These are phyloP conservation scores for Teleogryllus occipitalis DNA, from an alignment of 1,140 invertebrate genomes.

Conservation along the genomic window DNA sequence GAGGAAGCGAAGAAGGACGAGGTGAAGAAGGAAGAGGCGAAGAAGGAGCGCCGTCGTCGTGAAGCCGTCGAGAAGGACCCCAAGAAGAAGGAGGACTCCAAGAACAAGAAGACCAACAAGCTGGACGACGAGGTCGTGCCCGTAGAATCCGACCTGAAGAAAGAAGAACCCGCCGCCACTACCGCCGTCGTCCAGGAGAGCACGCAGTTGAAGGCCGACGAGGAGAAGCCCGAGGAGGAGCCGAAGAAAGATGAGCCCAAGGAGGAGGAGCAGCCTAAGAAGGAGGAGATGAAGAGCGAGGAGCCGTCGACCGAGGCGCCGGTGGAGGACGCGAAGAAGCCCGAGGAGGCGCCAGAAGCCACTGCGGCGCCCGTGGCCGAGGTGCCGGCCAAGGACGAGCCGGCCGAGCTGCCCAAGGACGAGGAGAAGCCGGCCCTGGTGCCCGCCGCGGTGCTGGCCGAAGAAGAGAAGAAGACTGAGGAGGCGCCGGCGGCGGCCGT, in stretches of 20 bases:
- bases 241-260: conserved; percentile 17
- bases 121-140: conserved; percentile 22
- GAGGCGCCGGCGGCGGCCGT: no score
- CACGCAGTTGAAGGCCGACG: not conserved
- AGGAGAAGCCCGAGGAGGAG: not conserved
- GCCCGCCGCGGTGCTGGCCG: no score
- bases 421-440: no score
- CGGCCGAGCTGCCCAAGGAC: no score
- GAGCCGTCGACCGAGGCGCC: conserved; percentile 21
- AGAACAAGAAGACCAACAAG: not conserved
- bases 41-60: conserved; percentile 9
- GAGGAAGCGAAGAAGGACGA: conserved; percentile 3
- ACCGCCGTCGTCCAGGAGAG: not conserved
- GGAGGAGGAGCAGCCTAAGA: conserved; percentile 17
- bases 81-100: conserved; percentile 7
- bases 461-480: no score
- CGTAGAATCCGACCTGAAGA: conserved; percentile 22
- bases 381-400: no score
- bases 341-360: conserved; percentile 17
- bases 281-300: conserved; percentile 19
- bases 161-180: conserved; percentile 15
- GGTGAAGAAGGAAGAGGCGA: conserved; percentile 15
- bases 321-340: conserved; percentile 7
- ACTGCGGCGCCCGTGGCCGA: not conserved
- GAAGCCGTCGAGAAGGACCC: not conserved